These are phyloP conservation scores for Prosopocoilus inquinatus DNA, from an alignment of 2,888 invertebrate genomes.

Conservation along the genomic window DNA sequence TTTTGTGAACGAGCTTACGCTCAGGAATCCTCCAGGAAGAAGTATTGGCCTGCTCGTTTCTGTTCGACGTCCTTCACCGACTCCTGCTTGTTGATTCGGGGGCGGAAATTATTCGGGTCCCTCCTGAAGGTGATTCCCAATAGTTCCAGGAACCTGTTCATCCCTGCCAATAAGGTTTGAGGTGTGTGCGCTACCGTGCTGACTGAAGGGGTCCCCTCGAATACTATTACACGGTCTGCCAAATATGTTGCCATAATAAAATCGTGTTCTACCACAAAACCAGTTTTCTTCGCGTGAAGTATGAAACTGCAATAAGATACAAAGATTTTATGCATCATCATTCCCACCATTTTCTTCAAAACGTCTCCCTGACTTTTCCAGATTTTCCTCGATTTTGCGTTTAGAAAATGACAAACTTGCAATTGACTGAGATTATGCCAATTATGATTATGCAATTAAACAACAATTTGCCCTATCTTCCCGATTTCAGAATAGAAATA, in stretches of 20 bases:
- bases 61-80: slow-evolving; percentile 99
- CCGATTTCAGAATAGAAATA: too few species aligned
- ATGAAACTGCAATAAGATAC: slow-evolving; percentile 73
- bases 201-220: slow-evolving; percentile 92
- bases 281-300: slow-evolving; percentile 98
- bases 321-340: too few species aligned
- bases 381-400: too few species aligned
- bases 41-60: slow-evolving; percentile 95
- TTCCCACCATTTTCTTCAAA: too few species aligned
- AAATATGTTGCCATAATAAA: slow-evolving; percentile 99
- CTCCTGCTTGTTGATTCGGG: slow-evolving; percentile 94
- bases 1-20: neutral
- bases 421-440: too few species aligned
- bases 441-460: too few species aligned
- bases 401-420: too few species aligned
- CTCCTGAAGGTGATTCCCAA: slow-evolving; percentile 97
- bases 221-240: slow-evolving; percentile 97
- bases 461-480: too few species aligned
- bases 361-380: too few species aligned
- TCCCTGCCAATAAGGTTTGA: slow-evolving; percentile 90
- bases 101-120: slow-evolving; percentile 98
- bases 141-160: slow-evolving; percentile 95
- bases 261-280: slow-evolving; percentile 99
- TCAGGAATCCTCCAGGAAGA: slow-evolving; percentile 92
- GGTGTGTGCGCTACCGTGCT: slow-evolving; percentile 88